Conservation (phyloP, 1,140 invertebrate genomes). For the Conus ventricosus region DNA sequence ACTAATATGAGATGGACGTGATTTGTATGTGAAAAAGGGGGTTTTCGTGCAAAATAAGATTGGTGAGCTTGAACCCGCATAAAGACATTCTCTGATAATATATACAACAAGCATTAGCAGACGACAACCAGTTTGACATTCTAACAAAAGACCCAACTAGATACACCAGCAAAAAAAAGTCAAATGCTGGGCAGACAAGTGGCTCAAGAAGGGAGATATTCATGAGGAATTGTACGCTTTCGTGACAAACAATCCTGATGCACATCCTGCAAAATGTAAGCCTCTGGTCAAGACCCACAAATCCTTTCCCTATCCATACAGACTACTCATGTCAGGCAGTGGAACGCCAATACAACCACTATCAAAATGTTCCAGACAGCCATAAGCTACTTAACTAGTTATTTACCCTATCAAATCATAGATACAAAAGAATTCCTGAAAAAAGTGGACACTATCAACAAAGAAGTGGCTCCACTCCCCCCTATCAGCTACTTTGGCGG, state of each 20-base stretch:
- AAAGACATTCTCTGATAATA: too few species aligned
- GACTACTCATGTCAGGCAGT: not conserved
- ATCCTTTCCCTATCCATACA: not conserved
- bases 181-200: not conserved
- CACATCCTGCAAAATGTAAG: not conserved
- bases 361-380: not conserved
- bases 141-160: not conserved
- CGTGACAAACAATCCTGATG: not conserved
- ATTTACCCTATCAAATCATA: not conserved
- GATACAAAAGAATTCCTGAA: constrained; percentile 10
- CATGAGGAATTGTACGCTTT: not conserved
- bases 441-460: not conserved
- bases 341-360: not conserved
- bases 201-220: not conserved
- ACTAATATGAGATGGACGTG: too few species aligned
- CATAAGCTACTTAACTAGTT: not conserved
- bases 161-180: not conserved
- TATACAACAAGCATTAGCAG: not conserved
- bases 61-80: too few species aligned
- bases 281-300: not conserved
- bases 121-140: not conserved
- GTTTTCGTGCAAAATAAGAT: too few species aligned
- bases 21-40: too few species aligned
- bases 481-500: not conserved
- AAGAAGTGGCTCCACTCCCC: not conserved